Conservation (phyloP, 2,888 invertebrate species). For the Vanessa cardui region DNA sequence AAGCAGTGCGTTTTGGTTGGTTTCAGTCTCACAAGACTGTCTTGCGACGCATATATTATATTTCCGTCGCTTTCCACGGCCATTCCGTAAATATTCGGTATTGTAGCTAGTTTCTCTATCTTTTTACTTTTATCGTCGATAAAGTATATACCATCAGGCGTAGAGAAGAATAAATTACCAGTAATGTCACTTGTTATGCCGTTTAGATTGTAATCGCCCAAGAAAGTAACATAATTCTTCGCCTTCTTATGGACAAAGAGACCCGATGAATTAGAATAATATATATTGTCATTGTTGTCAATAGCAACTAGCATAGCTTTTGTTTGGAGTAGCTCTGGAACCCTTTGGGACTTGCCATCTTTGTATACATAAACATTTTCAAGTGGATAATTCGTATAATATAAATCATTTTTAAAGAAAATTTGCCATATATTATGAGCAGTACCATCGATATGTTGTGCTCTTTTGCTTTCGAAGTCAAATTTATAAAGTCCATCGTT, state of each 20-base stretch:
- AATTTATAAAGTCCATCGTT: constrained; percentile 60
- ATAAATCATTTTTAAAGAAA: constrained; percentile 62
- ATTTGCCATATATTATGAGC: constrained; percentile 65
- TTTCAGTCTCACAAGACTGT: constrained; percentile 41
- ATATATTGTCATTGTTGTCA: constrained; percentile 44
- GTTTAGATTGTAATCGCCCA: constrained; percentile 46
- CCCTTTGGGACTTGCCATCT: constrained; percentile 33
- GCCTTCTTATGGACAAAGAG: constrained; percentile 36
- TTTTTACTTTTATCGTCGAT: constrained; percentile 41
- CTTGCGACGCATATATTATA: constrained; percentile 43
- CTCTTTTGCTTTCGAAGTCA: constrained; percentile 52
- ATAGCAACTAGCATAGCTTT: constrained; percentile 44
- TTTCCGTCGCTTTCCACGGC: constrained; percentile 45
- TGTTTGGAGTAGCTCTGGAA: constrained; percentile 42
- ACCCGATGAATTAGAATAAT: constrained; percentile 48
- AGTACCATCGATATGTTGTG: constrained; percentile 47
- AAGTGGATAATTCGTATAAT: constrained; percentile 56
- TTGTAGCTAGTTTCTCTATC: constrained; percentile 35
- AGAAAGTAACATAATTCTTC: constrained; percentile 27
- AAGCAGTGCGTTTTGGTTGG: constrained; percentile 39
- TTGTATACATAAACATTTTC: constrained; percentile 42
- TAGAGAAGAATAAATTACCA: constrained; percentile 49
- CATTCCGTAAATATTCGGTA: constrained; percentile 42
- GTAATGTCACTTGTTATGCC: constrained; percentile 45
- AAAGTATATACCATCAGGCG: constrained; percentile 44